Evolutionary conservation across 2,113 vertebrate genomes (phyloP), one percentile per base, ranked within the genome.

Genomic region (Serranochromis macrocephalus): DNA sequence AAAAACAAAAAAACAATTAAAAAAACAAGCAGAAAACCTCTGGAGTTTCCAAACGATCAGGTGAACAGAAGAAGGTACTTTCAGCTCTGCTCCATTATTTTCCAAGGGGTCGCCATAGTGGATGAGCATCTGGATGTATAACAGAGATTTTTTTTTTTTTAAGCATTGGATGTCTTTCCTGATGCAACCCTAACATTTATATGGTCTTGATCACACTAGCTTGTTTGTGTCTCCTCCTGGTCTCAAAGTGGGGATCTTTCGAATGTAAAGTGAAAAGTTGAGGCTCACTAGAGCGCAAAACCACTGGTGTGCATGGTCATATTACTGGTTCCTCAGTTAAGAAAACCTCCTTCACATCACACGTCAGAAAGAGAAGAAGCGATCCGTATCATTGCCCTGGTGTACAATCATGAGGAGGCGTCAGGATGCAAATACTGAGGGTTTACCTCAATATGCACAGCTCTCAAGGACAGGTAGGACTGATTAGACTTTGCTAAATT

Each of bases 131-230:
- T 71, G 2, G 66, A 24, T 9, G 36, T 42, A 38, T 66, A 42
- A 4, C 13, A 71, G n/a, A 68, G 33, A 40, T 71, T 21, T 21
- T 0, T 24, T 21, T n/a, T n/a, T 54, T 68, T 68, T 40, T 38
- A 36, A 66, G 61, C 61, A 66, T 0, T 12, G 7, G 36, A 21
- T 68, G 63, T 14, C 63, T 8, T 40, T 71, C 36, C 12, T 42
- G 63, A 71, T 71, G 63, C 33, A 14, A 68, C 63, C 19, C n/a
- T 40, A 14, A 14, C 66, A 42, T 71, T 71, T 71, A 42, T 71
- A 21, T 14, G 13, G 66, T 42, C 38, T 10, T 16, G 66, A 71
- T 16, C 8, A 45, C 66, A 7, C 38, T 26, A 73, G 4, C 66
- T 73, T 45, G 66, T 73, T 73, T 73, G 38, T 45, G 21, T 73